A percentile compares a stretch with the other conserved stretches of the same genome.
Conservation (phyloP, 2,888 invertebrate species). For the Xiphydria camelus region DNA sequence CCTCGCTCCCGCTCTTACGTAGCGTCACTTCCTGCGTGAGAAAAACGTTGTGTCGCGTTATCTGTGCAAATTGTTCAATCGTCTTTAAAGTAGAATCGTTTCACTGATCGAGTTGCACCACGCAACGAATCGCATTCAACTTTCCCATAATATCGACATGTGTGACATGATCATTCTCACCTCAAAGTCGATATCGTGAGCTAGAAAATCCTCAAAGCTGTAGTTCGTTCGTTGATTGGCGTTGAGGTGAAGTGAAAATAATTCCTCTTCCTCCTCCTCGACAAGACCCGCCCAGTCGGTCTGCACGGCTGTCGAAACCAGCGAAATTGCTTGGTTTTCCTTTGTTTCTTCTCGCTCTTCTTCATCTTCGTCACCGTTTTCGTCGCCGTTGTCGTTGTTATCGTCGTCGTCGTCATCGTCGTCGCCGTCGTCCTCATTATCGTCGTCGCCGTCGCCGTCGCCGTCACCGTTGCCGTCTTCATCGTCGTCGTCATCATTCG, state of each 20-base stretch:
- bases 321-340: constrained; percentile 26
- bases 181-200: constrained; percentile 65
- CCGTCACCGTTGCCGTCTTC: too few species aligned
- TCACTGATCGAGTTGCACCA: too few species aligned
- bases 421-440: too few species aligned
- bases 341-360: constrained; percentile 1
- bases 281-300: constrained; percentile 60
- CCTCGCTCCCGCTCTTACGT: constrained; percentile 62
- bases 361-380: constrained; percentile 24
- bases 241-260: constrained; percentile 35
- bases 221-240: constrained; percentile 52
- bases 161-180: too few species aligned
- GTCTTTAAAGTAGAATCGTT: too few species aligned
- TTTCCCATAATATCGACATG: too few species aligned
- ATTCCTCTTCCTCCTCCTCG: constrained; percentile 44
- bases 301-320: constrained; percentile 61
- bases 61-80: too few species aligned
- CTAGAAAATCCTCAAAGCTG: constrained; percentile 62
- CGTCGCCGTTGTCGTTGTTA: constrained; percentile 18
- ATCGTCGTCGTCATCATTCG: not conserved
- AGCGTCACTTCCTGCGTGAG: constrained; percentile 69
- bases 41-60: too few species aligned
- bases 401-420: constrained; percentile 12
- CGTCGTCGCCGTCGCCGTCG: too few species aligned
- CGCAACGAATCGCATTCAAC: too few species aligned